These are phyloP conservation scores for Trichogramma dendrolimi DNA, from an alignment of 2,888 invertebrate genomes.

Conservation along the genomic window DNA sequence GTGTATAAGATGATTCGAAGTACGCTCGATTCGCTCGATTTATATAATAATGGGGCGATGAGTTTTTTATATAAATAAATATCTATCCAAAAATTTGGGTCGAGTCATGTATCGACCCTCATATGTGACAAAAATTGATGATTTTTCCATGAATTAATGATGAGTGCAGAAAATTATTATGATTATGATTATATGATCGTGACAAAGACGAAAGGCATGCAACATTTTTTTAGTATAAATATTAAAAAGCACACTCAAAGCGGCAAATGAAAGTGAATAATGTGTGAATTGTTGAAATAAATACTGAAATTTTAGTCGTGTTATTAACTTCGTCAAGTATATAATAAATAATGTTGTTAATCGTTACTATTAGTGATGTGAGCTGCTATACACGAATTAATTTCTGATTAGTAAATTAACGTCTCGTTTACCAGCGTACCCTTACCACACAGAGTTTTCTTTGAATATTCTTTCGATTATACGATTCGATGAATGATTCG, in stretches of 20 bases:
- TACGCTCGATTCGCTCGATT: conserved; percentile 17
- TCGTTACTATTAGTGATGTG: not conserved
- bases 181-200: conserved; percentile 21
- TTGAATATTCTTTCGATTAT: no score
- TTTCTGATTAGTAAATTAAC: not conserved
- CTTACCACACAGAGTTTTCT: no score
- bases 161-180: conserved; percentile 19
- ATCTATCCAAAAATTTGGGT: no score
- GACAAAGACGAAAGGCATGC: not conserved
- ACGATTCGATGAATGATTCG: no score
- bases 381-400: not conserved
- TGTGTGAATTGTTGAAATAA: conserved; percentile 43
- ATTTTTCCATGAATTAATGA: conserved; percentile 16
- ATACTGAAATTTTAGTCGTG: conserved; percentile 44
- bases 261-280: conserved; percentile 51
- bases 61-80: not conserved
- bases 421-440: no score
- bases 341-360: conserved; percentile 21
- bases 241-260: conserved; percentile 47
- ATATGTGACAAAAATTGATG: conserved; percentile 27
- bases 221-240: not conserved
- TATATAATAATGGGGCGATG: not conserved
- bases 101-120: no score
- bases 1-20: conserved; percentile 15
- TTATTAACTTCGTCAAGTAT: conserved; percentile 50